Conservation (phyloP, 92 coral and sea anemone species). For the Heteractis magnifica region DNA sequence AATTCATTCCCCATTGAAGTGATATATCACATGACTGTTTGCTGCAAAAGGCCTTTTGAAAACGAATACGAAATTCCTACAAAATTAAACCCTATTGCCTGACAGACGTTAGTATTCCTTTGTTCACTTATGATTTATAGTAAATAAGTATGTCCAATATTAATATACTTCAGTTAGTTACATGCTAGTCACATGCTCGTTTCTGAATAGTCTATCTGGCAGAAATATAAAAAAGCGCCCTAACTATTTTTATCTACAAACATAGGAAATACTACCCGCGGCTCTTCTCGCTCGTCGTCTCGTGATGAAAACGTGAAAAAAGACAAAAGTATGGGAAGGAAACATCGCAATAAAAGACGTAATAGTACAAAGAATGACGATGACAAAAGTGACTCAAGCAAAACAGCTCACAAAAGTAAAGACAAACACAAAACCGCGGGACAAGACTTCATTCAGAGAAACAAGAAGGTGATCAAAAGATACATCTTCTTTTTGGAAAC, state of each 20-base stretch:
- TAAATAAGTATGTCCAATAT: no score
- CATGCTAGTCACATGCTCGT: no score
- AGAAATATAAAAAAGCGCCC: no score
- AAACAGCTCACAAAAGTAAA: conserved; percentile 14
- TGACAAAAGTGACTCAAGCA: conserved; percentile 3
- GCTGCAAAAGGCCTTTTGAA: no score
- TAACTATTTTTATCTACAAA: background rate
- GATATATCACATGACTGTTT: no score
- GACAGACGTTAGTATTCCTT: no score
- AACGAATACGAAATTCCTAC: no score
- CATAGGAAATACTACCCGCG: conserved; percentile 25
- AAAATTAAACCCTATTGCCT: no score
- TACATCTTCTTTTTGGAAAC: background rate
- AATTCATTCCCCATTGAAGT: no score
- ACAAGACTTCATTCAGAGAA: conserved; percentile 83
- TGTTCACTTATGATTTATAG: no score
- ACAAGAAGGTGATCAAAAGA: conserved; percentile 63
- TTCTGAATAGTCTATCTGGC: no score
- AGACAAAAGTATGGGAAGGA: conserved; percentile 27
- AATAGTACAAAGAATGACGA: conserved; percentile 21
- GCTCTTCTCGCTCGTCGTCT: conserved; percentile 23
- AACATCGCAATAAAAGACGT: conserved; percentile 14
- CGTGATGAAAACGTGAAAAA: conserved; percentile 23
- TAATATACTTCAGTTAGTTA: no score
- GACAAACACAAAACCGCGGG: conserved; percentile 35